Conservation (phyloP, 2,797 vertebrate genomes). For the Neoniphon sammara region DNA sequence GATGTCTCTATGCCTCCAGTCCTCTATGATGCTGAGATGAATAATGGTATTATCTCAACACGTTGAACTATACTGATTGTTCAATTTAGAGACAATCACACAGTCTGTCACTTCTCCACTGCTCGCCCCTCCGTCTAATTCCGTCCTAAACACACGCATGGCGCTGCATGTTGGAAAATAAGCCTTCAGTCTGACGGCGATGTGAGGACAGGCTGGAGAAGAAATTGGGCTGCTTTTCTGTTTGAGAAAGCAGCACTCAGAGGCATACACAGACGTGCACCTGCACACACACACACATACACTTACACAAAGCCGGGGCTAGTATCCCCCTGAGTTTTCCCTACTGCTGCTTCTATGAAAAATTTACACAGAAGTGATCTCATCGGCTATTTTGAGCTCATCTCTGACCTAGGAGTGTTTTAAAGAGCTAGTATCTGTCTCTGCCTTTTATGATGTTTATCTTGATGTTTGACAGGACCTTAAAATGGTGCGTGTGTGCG, state of each 20-base stretch:
- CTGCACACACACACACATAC: slow-evolving; percentile 37
- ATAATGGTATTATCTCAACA: slow-evolving; percentile 73
- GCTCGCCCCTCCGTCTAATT: slow-evolving; percentile 61
- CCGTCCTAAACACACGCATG: slow-evolving; percentile 45
- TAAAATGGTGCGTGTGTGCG: background rate
- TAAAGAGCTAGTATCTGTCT: slow-evolving; percentile 77
- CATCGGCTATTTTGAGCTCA: slow-evolving; percentile 84
- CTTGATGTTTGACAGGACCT: slow-evolving; percentile 38
- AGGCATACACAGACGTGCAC: background rate
- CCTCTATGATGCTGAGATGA: slow-evolving; percentile 57
- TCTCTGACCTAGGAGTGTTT: slow-evolving; percentile 82
- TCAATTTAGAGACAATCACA: slow-evolving; percentile 77
- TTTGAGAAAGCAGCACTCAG: slow-evolving; percentile 56
- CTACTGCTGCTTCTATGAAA: slow-evolving; percentile 84
- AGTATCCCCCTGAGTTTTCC: slow-evolving; percentile 79
- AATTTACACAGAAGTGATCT: slow-evolving; percentile 86
- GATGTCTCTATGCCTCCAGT: slow-evolving; percentile 53
- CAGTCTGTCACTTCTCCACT: slow-evolving; percentile 64
- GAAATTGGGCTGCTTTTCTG: slow-evolving; percentile 62
- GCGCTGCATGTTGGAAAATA: slow-evolving; percentile 52
- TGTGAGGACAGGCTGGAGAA: slow-evolving; percentile 29
- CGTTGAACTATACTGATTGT: slow-evolving; percentile 69
- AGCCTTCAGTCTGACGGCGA: slow-evolving; percentile 37
- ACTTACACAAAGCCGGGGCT: slow-evolving; percentile 66
- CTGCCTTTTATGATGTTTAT: slow-evolving; percentile 44